Evolutionary conservation across 2,888 invertebrate species (phyloP), one percentile per base, ranked within the genome.

Genomic region (Oxystoma pomonae): DNA sequence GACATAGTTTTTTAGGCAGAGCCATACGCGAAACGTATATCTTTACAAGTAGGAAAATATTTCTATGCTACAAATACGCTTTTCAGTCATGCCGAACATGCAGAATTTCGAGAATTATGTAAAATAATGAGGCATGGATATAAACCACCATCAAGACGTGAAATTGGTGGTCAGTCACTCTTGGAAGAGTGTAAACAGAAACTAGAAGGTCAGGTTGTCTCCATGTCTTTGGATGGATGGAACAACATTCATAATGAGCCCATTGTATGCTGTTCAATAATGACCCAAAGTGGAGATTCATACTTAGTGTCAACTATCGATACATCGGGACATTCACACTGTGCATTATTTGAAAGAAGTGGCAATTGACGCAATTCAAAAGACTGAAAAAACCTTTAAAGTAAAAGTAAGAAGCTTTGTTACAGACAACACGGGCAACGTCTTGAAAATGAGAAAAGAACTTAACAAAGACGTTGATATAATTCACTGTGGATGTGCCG

Each of bases 181-280:
- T 58, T 65, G 55, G 57, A 61, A 51, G 19, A 57, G 19, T 35
- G 21, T 18, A 60, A 60, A 57, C 51, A 59, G 51, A 59, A 20
- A 52, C 53, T 49, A 52, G 5, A 59, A 53, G 59, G 59, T 18
- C 16, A 59, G 53, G 53, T 52, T 59, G 52, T 59, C 19, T 59
- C 57, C 49, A 57, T 66, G 62, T 62, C 66, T 19, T 17, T 68
- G 51, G 68, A 68, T 67, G 67, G 64, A 55, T 70, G 67, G 65
- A 65, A 65, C 35, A 67, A 69, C 57, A 56, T 68, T 9, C 68
- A 68, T 55, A 67, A 67, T 51, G 68, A 69, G 55, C 60, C 65
- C 56, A 57, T 65, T 20, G 21, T 68, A 49, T 67, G 64, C 60
- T 59, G 60, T n/a, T 61, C 60, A 20, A 16, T 58, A 16, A 57